These are phyloP conservation scores for Leptarthrus brevirostris DNA, from an alignment of 2,888 invertebrate species.

Conservation along the genomic window DNA sequence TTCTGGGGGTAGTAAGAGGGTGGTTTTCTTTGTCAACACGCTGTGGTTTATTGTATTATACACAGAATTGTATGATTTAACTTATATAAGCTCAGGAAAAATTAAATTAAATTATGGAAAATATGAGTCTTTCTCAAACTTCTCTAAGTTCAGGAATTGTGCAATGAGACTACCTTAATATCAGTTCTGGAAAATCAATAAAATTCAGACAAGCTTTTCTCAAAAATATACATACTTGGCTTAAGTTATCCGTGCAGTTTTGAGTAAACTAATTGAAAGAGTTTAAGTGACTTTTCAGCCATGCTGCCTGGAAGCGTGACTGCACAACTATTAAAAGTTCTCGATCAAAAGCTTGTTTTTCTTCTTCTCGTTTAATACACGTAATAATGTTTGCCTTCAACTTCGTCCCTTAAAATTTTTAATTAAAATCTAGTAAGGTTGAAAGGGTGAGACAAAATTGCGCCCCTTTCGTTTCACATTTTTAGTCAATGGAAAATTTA, in stretches of 20 bases:
- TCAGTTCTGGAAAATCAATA: not conserved
- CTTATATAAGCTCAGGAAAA: no score
- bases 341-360: constrained; percentile 7
- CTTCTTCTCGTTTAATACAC: constrained; percentile 21
- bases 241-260: constrained; percentile 7
- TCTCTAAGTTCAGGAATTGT: no score
- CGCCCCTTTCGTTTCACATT: no score
- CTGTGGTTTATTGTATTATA: no score
- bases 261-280: constrained; percentile 32
- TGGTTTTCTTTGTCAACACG: no score
- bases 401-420: constrained; percentile 16
- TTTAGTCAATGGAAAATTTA: no score
- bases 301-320: constrained; percentile 12
- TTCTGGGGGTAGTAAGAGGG: no score
- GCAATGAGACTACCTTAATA: no score
- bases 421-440: constrained; percentile 22
- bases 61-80: no score
- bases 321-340: constrained; percentile 46
- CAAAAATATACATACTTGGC: not conserved
- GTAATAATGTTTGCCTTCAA: constrained; percentile 44
- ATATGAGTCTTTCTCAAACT: no score
- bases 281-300: constrained; percentile 31
- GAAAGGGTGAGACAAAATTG: not conserved
- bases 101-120: no score
- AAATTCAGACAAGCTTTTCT: not conserved